Evolutionary conservation across 35 echinoderm and acorn worm species (phyloP).

Genomic region (Lytechinus pictus): DNA sequence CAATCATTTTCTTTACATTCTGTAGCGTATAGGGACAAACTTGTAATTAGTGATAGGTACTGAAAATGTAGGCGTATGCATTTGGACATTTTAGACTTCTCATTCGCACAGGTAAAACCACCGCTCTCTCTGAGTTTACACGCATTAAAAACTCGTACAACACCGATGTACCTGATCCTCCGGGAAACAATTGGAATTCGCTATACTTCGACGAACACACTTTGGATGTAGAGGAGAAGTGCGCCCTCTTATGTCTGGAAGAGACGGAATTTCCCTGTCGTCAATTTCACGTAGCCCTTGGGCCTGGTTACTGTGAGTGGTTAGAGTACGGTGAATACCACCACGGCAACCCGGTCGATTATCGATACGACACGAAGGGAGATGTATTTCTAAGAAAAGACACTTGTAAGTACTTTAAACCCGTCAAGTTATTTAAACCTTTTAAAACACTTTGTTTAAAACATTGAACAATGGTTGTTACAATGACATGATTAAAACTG

Average conservation of each 20-base stretch:
- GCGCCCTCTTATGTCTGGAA: background rate
- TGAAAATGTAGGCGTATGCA: no score
- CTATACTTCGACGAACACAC: background rate
- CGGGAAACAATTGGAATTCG: background rate
- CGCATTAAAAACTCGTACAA: background rate
- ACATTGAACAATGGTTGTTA: no score
- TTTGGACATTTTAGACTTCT: background rate
- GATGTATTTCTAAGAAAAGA: background rate
- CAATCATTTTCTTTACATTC: no score
- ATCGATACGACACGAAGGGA: background rate
- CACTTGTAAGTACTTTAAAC: background rate
- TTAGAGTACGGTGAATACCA: slow-evolving; percentile 21
- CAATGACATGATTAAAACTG: no score
- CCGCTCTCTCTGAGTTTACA: background rate
- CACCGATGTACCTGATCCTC: background rate
- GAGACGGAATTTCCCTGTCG: background rate
- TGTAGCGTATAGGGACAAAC: no score
- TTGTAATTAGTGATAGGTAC: no score
- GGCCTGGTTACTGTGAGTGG: background rate
- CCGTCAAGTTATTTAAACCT: no score
- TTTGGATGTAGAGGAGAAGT: slow-evolving; percentile 34
- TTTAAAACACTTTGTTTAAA: no score
- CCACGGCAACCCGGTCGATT: background rate
- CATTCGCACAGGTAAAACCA: background rate
- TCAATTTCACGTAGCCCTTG: background rate